Percentiles rank a stretch among this genome's conserved stretches.
phyloP scores from a whole-genome alignment of 1,140 invertebrate genomes.

The Telenomus remus region DNA sequence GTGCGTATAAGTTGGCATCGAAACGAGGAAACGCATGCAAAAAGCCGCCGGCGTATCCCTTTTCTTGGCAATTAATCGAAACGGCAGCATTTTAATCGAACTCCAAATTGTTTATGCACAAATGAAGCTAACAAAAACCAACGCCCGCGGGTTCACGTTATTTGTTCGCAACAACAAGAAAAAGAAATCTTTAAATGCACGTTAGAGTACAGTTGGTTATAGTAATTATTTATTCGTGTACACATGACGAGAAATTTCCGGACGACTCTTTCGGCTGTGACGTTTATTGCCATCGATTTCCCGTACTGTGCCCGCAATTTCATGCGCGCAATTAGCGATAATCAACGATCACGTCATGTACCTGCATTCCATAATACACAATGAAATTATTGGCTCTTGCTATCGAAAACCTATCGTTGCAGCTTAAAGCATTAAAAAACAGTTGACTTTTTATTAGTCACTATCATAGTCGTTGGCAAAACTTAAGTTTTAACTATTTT shows the following conservation, averaged over 20 bases:
- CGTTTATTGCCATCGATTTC: constrained; percentile 52
- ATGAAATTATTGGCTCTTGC: constrained; percentile 22
- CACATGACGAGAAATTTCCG: constrained; percentile 43
- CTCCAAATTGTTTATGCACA: constrained; percentile 24
- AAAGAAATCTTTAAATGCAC: constrained; percentile 50
- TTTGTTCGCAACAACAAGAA: constrained; percentile 11
- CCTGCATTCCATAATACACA: constrained; percentile 37
- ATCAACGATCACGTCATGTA: constrained; percentile 44
- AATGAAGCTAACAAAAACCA: constrained; percentile 17
- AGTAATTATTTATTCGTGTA: constrained; percentile 40
- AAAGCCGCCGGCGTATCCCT: neutral
- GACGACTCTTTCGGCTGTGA: constrained; percentile 52
- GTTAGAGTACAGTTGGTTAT: constrained; percentile 14
- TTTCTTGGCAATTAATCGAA: constrained; percentile 3
- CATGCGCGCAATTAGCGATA: constrained; percentile 48
- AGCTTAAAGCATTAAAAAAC: constrained; percentile 11
- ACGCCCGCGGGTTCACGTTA: no score
- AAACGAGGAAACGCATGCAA: constrained; percentile 5
- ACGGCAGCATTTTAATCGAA: constrained; percentile 43
- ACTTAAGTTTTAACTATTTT: no score
- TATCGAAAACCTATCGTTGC: constrained; percentile 14
- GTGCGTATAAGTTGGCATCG: constrained; percentile 6
- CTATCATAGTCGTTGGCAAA: constrained; percentile 1
- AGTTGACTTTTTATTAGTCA: neutral
- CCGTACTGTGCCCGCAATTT: constrained; percentile 29